Evolutionary conservation across 2,888 invertebrate species (phyloP).

Genomic region (Strigamia transsilvanica): DNA sequence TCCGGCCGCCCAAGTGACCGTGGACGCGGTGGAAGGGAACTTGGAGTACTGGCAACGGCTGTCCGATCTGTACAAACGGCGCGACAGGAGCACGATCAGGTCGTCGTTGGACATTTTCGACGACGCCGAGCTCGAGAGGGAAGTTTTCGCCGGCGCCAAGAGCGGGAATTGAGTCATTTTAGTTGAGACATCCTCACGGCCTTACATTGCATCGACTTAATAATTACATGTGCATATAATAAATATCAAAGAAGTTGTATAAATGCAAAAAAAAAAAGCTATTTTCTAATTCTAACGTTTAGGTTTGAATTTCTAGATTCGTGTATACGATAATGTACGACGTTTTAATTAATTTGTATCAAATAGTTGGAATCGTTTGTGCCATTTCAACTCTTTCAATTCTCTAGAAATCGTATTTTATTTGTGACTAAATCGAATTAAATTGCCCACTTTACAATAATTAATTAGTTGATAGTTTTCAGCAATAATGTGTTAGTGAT

Average conservation of each 20-base stretch:
- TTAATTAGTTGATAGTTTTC: not conserved
- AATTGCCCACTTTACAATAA: no score
- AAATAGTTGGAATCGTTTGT: no score
- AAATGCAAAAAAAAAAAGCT: not conserved
- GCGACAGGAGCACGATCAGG: constrained; percentile 48
- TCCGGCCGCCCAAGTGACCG: constrained; percentile 66
- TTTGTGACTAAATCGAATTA: not conserved
- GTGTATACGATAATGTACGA: constrained; percentile 2
- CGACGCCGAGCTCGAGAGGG: constrained; percentile 58
- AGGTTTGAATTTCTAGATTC: not conserved
- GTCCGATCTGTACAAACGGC: constrained; percentile 58
- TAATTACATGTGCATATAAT: not conserved
- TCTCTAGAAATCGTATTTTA: not conserved
- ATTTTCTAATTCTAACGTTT: no score
- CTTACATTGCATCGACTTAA: not conserved
- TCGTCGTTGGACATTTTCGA: constrained; percentile 57
- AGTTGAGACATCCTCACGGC: not conserved
- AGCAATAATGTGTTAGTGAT: not conserved
- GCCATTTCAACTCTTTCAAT: no score
- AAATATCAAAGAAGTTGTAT: no score
- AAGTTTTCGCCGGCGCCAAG: constrained; percentile 56
- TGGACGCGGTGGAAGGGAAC: constrained; percentile 57
- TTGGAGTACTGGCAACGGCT: constrained; percentile 59
- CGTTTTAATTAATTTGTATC: no score
- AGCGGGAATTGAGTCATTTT: not conserved